A percentile compares a stretch with the other conserved stretches of the same genome.
Evolutionary conservation across 2,113 vertebrate genomes (phyloP).

Genomic region (Sebastes schlegelii): DNA sequence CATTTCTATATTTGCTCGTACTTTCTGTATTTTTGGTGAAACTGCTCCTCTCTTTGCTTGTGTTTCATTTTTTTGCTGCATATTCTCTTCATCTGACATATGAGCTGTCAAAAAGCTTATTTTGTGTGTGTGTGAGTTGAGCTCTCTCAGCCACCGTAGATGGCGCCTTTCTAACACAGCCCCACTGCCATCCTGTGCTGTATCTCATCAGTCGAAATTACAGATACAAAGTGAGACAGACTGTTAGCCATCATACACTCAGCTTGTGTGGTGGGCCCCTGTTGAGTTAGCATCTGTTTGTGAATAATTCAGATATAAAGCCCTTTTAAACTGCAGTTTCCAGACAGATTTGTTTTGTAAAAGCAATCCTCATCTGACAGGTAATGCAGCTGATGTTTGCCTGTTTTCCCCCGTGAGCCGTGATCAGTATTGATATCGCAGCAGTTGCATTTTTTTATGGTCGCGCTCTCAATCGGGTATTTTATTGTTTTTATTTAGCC

Average conservation of each 20-base stretch:
- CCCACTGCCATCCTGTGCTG: background rate
- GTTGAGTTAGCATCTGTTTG: slow-evolving; percentile 59
- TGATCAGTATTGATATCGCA: slow-evolving; percentile 29
- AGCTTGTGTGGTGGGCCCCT: slow-evolving; percentile 34
- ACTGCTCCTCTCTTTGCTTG: background rate
- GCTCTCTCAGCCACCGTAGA: background rate
- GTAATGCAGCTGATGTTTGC: slow-evolving; percentile 37
- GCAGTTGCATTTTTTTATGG: slow-evolving; percentile 23
- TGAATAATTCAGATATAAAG: slow-evolving; percentile 69
- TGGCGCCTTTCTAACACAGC: background rate
- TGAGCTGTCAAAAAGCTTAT: background rate
- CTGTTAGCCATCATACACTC: slow-evolving; percentile 30
- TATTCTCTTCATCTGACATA: background rate
- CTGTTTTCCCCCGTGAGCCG: slow-evolving; percentile 27
- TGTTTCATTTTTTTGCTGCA: background rate
- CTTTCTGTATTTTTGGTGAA: background rate
- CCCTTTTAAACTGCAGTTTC: slow-evolving; percentile 48
- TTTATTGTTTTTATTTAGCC: slow-evolving; percentile 43
- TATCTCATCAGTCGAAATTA: slow-evolving; percentile 18
- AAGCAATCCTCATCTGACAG: slow-evolving; percentile 39
- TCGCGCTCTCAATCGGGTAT: background rate
- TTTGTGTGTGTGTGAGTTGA: background rate
- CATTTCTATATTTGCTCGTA: background rate
- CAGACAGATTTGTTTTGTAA: slow-evolving; percentile 52
- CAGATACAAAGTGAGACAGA: slow-evolving; percentile 46